Percentiles rank a stretch among this genome's conserved stretches.
phyloP scores from a whole-genome alignment of 1,140 invertebrate species.

The Mamestra configurata region DNA sequence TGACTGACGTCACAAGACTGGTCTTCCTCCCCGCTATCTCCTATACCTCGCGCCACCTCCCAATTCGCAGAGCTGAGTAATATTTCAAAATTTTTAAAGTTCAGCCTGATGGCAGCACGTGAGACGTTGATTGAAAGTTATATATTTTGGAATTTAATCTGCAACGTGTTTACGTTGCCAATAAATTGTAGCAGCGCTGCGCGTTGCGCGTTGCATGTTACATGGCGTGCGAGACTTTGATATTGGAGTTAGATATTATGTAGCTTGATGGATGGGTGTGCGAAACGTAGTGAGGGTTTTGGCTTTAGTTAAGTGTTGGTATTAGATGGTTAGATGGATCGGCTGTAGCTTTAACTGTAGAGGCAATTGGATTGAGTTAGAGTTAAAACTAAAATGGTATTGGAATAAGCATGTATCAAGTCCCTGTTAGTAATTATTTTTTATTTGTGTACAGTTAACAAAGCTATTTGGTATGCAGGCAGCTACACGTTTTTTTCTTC shows the following conservation, averaged over 20 bases:
- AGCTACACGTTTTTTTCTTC: too few relatives aligned
- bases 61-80: slow-evolving; percentile 59
- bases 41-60: slow-evolving; percentile 40
- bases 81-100: slow-evolving; percentile 75
- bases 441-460: too few relatives aligned
- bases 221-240: slow-evolving; percentile 4
- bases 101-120: slow-evolving; percentile 57
- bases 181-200: slow-evolving; percentile 45
- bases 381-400: too few relatives aligned
- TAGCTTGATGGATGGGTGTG: slow-evolving; percentile 27
- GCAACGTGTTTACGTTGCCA: slow-evolving; percentile 47
- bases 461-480: too few relatives aligned
- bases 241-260: slow-evolving; percentile 23
- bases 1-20: too few relatives aligned
- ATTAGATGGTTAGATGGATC: not conserved
- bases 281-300: slow-evolving; percentile 2
- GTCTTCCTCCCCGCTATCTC: not conserved
- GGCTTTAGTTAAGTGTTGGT: not conserved
- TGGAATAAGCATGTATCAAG: too few relatives aligned
- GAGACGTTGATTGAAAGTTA: slow-evolving; percentile 72
- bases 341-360: too few relatives aligned
- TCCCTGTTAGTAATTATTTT: too few relatives aligned
- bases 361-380: too few relatives aligned
- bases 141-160: slow-evolving; percentile 66
- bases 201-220: not conserved